Conservation (phyloP, 1,140 invertebrate species). For the Aphaenogaster rudis region DNA sequence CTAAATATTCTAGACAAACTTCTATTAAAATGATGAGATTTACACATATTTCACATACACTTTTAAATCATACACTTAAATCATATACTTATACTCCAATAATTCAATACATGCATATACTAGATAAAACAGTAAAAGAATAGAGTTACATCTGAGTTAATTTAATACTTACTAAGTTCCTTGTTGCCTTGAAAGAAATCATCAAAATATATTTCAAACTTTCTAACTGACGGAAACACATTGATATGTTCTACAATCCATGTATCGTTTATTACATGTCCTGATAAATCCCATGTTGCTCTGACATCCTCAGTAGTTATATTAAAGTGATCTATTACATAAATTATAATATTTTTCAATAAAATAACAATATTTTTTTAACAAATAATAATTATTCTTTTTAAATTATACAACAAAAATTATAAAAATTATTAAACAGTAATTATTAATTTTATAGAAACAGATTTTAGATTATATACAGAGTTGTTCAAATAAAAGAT, state of each 20-base stretch:
- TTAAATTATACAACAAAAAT: no score
- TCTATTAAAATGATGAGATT: not conserved
- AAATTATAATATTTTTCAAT: not conserved
- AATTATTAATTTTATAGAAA: no score
- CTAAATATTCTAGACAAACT: not conserved
- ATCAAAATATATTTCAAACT: not conserved
- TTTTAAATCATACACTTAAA: not conserved
- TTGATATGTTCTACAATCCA: not conserved
- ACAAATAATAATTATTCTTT: no score
- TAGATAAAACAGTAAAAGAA: not conserved
- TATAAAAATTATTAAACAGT: no score
- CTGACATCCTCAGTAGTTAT: not conserved
- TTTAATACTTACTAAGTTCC: not conserved
- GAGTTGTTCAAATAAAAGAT: no score
- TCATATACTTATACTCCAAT: not conserved
- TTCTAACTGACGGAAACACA: not conserved
- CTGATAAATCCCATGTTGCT: not conserved
- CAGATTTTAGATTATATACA: no score
- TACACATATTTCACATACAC: not conserved
- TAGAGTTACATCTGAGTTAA: not conserved
- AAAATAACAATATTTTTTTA: no score
- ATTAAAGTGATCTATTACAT: not conserved
- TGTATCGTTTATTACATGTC: slow-evolving; percentile 16
- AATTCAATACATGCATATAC: not conserved
- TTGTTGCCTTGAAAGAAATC: not conserved